These are phyloP conservation scores for Plebejus melissa DNA, from an alignment of 2,888 invertebrate genomes.

Conservation along the genomic window DNA sequence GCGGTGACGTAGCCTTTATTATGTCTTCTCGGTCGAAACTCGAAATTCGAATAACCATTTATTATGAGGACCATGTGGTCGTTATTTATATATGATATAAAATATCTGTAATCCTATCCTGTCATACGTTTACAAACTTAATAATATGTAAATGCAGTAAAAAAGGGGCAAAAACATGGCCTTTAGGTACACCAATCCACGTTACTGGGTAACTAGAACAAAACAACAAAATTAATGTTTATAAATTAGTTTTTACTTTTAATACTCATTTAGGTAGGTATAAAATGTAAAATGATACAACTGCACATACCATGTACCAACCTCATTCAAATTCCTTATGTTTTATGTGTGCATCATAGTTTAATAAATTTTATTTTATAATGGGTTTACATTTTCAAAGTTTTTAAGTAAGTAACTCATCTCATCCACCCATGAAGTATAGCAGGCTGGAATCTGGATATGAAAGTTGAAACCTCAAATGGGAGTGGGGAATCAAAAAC, in stretches of 20 bases:
- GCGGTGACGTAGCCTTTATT: constrained; percentile 61
- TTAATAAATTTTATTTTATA: not conserved
- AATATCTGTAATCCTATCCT: constrained; percentile 30
- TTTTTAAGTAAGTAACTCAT: no score
- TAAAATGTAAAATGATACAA: not conserved
- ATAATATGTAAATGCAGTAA: constrained; percentile 29
- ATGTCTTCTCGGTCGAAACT: constrained; percentile 84
- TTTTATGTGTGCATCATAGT: not conserved
- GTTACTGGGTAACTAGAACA: not conserved
- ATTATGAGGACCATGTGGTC: constrained; percentile 82
- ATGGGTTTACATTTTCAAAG: not conserved
- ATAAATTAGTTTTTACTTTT: not conserved
- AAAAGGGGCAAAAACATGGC: not conserved
- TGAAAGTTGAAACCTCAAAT: no score
- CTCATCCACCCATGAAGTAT: no score
- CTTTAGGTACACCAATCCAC: not conserved
- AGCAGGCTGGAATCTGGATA: no score
- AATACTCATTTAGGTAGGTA: not conserved
- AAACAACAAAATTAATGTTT: not conserved
- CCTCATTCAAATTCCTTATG: not conserved
- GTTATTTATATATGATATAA: constrained; percentile 79
- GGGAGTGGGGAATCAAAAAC: no score
- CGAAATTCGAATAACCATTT: constrained; percentile 84
- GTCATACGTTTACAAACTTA: constrained; percentile 31
- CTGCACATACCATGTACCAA: not conserved